Conservation (phyloP, 64 coral and sea anemone species). For the Astreopora myriophthalma region DNA sequence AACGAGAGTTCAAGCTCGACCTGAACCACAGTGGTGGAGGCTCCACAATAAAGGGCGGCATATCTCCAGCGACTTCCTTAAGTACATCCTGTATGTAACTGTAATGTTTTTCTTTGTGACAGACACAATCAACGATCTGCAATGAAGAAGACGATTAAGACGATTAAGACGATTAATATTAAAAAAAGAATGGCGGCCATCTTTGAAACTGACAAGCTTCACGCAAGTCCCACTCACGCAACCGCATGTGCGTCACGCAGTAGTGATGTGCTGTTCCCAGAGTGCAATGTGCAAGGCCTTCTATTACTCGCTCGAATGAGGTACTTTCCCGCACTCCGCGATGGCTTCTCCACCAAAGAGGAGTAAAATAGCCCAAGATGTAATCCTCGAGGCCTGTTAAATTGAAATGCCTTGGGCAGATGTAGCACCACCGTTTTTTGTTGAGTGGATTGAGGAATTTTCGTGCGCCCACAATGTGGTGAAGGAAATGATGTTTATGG, state of each 20-base stretch:
- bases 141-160: not conserved
- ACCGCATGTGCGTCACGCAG: not conserved
- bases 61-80: not conserved
- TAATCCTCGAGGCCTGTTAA: not conserved
- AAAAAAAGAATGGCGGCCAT: not conserved
- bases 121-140: not conserved
- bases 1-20: not conserved
- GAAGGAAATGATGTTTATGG: constrained; percentile 56
- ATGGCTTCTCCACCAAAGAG: constrained; percentile 42
- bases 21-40: constrained; percentile 18
- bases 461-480: constrained; percentile 42
- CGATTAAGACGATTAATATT: not conserved
- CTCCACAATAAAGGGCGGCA: not conserved
- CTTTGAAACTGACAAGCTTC: not conserved
- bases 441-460: constrained; percentile 39
- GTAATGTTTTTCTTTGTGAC: constrained; percentile 35
- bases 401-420: constrained; percentile 29
- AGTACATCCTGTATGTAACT: constrained; percentile 26
- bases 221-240: not conserved
- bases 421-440: constrained; percentile 14
- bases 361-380: not conserved
- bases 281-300: no score
- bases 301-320: no score
- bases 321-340: not conserved
- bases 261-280: not conserved